Percentiles rank a stretch among this genome's conserved stretches.
Evolutionary conservation across 2,888 invertebrate species (phyloP).

Genomic region (Netelia fuscicornis): DNA sequence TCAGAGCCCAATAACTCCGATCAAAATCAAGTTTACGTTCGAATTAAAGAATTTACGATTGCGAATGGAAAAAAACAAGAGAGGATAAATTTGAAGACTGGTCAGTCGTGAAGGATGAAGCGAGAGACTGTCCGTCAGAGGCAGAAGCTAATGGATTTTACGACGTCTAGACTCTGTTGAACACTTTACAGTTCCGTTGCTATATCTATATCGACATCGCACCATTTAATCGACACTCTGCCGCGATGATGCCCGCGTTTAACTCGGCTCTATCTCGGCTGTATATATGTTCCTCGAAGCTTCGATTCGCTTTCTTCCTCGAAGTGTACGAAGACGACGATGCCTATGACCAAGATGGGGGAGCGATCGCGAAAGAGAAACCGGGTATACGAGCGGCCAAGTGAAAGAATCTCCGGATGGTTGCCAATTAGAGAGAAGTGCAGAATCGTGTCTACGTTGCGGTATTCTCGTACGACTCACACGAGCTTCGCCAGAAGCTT

Average conservation of each 20-base stretch:
- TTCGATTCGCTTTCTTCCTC: conserved; percentile 35
- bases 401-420: conserved; percentile 69
- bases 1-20: not conserved
- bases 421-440: conserved; percentile 78
- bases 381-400: conserved; percentile 55
- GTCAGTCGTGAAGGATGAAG: conserved; percentile 38
- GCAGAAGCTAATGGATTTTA: conserved; percentile 63
- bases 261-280: conserved; percentile 9
- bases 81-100: conserved; percentile 38
- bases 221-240: conserved; percentile 57
- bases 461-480: conserved; percentile 69
- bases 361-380: conserved; percentile 37
- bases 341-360: conserved; percentile 50
- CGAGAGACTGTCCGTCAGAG: conserved; percentile 46
- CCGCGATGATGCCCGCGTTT: conserved; percentile 39
- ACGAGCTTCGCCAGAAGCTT: conserved; percentile 53
- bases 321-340: conserved; percentile 9
- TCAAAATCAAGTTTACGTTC: conserved; percentile 5
- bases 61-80: conserved; percentile 4
- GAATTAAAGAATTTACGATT: conserved; percentile 39
- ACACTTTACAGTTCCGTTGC: conserved; percentile 37
- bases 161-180: conserved; percentile 59
- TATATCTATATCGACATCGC: conserved; percentile 38
- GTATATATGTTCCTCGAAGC: conserved; percentile 41
- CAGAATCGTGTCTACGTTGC: conserved; percentile 73